These are phyloP conservation scores for Prionace glauca DNA, from an alignment of 2,797 vertebrate species.

Conservation along the genomic window DNA sequence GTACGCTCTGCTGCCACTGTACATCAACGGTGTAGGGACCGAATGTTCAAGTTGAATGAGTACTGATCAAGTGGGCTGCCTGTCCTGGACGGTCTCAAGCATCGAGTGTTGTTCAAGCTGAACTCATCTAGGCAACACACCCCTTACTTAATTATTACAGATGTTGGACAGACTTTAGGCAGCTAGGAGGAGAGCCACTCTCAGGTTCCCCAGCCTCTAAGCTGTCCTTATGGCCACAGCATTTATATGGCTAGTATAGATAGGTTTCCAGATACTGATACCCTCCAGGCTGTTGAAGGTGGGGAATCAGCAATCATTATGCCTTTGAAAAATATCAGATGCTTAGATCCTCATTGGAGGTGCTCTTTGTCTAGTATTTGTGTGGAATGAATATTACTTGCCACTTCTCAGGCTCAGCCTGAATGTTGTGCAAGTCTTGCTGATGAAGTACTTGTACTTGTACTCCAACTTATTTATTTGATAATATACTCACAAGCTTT, in stretches of 20 bases:
- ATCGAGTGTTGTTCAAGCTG: background rate
- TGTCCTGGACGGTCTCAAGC: background rate
- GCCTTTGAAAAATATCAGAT: background rate
- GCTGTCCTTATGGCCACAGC: background rate
- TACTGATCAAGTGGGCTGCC: background rate
- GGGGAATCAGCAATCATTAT: background rate
- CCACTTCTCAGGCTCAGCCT: too few relatives aligned
- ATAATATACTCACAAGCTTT: too few relatives aligned
- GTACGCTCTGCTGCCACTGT: background rate
- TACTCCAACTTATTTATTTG: too few relatives aligned
- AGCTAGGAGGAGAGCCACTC: background rate
- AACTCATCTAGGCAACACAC: background rate
- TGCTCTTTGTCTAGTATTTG: background rate
- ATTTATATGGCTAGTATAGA: background rate
- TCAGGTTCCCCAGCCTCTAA: background rate
- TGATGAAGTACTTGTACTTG: too few relatives aligned
- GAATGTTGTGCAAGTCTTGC: too few relatives aligned
- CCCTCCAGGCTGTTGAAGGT: background rate
- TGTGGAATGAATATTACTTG: too few relatives aligned
- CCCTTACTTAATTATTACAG: background rate
- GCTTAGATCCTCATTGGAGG: background rate
- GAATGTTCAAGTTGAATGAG: background rate
- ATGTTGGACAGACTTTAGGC: background rate
- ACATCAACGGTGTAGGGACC: background rate
- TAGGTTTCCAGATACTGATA: background rate